These are phyloP conservation scores for Porites lobata DNA, from an alignment of 92 coral and sea anemone species.

Conservation along the genomic window DNA sequence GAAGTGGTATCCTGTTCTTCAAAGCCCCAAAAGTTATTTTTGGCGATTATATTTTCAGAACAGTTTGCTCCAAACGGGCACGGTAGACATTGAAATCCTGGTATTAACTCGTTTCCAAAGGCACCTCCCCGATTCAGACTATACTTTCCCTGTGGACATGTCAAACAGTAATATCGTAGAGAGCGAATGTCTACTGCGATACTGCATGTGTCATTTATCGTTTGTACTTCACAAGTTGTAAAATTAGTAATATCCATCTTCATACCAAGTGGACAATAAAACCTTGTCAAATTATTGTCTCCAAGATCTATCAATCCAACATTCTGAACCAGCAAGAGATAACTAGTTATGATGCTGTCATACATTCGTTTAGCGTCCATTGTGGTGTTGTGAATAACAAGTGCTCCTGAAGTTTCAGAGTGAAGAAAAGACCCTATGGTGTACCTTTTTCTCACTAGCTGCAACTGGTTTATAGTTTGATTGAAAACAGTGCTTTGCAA, in stretches of 20 bases:
- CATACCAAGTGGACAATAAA: constrained; percentile 62
- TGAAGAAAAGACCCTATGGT: constrained; percentile 25
- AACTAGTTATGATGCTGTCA: neutral
- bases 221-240: neutral
- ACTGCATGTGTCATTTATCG: neutral
- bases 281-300: constrained; percentile 18
- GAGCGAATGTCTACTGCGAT: constrained; percentile 17
- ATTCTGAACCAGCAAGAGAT: constrained; percentile 37
- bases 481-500: constrained; percentile 17
- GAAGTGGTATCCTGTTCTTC: constrained; percentile 25
- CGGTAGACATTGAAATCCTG: constrained; percentile 57
- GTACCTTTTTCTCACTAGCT: neutral
- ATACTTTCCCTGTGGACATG: constrained; percentile 52
- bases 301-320: constrained; percentile 52
- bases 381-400: constrained; percentile 30
- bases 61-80: constrained; percentile 91
- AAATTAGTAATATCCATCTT: neutral
- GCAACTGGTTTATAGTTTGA: constrained; percentile 6
- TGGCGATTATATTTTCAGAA: constrained; percentile 53
- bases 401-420: constrained; percentile 64
- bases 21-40: constrained; percentile 82
- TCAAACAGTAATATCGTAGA: constrained; percentile 14
- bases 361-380: neutral
- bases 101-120: constrained; percentile 3
- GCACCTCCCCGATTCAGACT: constrained; percentile 67